A percentile compares a stretch with the other conserved stretches of the same genome.
Evolutionary conservation across 2,113 vertebrate species (phyloP).

Genomic region (Lucifuga dentata): DNA sequence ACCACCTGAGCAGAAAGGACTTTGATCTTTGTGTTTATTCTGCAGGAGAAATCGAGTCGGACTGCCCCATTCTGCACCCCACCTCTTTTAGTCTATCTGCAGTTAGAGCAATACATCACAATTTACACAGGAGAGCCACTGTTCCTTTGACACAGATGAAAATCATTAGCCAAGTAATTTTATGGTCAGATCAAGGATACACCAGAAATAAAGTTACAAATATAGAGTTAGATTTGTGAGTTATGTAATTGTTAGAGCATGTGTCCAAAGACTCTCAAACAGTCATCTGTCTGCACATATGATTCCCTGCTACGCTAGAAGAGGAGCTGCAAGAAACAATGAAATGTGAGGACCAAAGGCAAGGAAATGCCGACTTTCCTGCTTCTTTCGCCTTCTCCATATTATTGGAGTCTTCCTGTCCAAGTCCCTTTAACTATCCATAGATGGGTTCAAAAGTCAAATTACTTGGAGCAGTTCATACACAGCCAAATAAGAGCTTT

Average conservation of each 20-base stretch:
- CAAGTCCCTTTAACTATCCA: constrained; percentile 35
- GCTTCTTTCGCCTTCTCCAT: constrained; percentile 42
- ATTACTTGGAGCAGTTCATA: constrained; percentile 43
- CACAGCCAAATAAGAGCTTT: constrained; percentile 21
- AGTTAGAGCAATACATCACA: constrained; percentile 35
- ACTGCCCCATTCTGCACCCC: constrained; percentile 36
- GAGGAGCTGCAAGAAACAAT: constrained; percentile 65
- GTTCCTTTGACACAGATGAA: constrained; percentile 6
- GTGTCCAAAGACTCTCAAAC: background rate
- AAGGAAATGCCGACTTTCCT: constrained; percentile 67
- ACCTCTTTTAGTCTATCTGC: constrained; percentile 29
- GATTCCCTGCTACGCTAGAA: background rate
- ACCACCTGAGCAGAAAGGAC: constrained; percentile 42
- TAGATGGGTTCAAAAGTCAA: constrained; percentile 64
- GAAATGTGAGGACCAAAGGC: constrained; percentile 64
- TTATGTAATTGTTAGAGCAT: background rate
- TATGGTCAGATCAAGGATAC: constrained; percentile 2
- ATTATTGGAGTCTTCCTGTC: constrained; percentile 67
- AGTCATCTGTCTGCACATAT: background rate
- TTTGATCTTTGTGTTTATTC: constrained; percentile 50
- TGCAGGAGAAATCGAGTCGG: constrained; percentile 26
- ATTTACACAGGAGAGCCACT: constrained; percentile 43
- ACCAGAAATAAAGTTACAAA: background rate
- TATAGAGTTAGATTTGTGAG: background rate
- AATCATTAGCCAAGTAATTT: constrained; percentile 7